Base-by-base conservation (phyloP, 37 sponge, comb jelly and placozoan genomes). In the Mnemiopsis leidyi region DNA sequence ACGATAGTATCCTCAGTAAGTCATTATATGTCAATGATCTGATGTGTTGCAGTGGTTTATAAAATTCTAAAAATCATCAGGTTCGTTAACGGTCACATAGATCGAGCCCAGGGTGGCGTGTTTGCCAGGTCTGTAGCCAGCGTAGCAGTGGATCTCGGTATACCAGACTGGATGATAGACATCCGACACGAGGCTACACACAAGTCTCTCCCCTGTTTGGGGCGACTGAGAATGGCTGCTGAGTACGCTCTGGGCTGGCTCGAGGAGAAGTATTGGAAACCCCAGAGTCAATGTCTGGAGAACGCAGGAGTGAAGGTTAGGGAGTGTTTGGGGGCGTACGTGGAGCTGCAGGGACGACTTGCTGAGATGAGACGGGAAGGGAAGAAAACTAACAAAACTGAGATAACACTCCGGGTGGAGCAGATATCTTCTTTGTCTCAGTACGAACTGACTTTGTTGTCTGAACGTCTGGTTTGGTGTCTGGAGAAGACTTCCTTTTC, bases 181-280 rank as follows among this genome's bases (percentile, higher is more conserved):
- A 68, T 92, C 21, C 92, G 92, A 67, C 92, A 92, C 36, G 68
- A 92, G 20, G 92, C 68, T 20, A 92, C 92, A 30, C 92, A 92
- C 92, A 68, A 67, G 33, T n/a, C 32, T 23, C 23, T 92, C 68
- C 92, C 92, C 16, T 18, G 23, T 31, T 7, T 3, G 23, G 23
- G 23, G 32, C 5, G 20, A 26, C 34, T 40, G 68, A 16, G 68
- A 23, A 23, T 33, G 21, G 92, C 92, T 69, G 68, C 32, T 33
- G 31, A 67, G 68, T 67, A 34, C 23, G 92, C 68, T 23, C 33
- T 92, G 13, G 9, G 23, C 21, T 92, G 92, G 92, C n/a, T 92
- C 32, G 36, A 33, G 68, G 33, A 25, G 32, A 28, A 67, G 68
- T 92, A 92, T n/a, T 92, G 92, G 92, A 35, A 79, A 16, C 37